Percentiles rank a stretch among this genome's conserved stretches.
phyloP scores from a whole-genome alignment of 2,113 vertebrate species.

The Dromiciops gliroides region DNA sequence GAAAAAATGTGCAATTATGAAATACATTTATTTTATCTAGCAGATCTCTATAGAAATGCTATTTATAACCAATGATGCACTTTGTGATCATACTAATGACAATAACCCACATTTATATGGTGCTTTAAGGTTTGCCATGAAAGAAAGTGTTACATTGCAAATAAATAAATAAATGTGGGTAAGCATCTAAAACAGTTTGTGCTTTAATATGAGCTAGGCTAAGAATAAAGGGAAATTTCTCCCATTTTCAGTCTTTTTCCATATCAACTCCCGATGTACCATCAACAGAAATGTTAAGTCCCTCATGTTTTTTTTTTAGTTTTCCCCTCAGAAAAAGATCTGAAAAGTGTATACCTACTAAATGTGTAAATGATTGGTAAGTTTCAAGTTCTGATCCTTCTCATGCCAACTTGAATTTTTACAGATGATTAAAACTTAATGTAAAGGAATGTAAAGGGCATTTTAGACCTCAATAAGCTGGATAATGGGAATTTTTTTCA shows the following conservation, averaged over 20 bases:
- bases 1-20: neutral
- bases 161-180: neutral
- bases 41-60: neutral
- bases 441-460: neutral
- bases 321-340: neutral
- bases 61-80: neutral
- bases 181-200: neutral
- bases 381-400: neutral
- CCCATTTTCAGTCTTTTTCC: neutral
- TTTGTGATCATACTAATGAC: neutral
- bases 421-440: neutral
- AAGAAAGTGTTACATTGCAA: neutral
- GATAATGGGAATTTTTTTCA: neutral
- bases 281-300: neutral
- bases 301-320: neutral
- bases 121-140: neutral
- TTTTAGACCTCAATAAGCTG: neutral
- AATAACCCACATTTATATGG: neutral
- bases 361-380: neutral
- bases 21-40: neutral
- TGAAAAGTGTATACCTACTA: neutral
- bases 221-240: neutral
- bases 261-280: neutral
- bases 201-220: neutral
- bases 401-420: neutral